Evolutionary conservation across 2,797 vertebrate species (phyloP).

Genomic region (Anguilla megastoma): DNA sequence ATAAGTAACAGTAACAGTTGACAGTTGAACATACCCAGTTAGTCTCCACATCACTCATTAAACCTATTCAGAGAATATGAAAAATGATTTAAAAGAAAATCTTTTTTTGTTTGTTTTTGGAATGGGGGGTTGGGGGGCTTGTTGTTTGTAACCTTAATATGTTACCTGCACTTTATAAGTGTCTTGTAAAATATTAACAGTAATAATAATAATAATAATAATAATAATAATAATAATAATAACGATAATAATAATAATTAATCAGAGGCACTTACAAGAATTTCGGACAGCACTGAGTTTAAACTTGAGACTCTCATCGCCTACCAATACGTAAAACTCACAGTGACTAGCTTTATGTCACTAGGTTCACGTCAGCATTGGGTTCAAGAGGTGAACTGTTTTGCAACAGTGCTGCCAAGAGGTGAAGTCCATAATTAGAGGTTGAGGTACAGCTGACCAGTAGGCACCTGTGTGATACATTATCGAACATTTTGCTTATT

Average conservation of each 20-base stretch:
- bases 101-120: too few species aligned
- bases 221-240: too few species aligned
- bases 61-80: neutral
- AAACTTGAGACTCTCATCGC: neutral
- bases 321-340: neutral
- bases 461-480: neutral
- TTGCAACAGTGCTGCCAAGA: neutral
- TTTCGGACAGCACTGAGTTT: neutral
- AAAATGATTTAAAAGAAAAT: neutral
- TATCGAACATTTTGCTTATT: neutral
- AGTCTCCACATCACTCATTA: neutral
- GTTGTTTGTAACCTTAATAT: too few species aligned
- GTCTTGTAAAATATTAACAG: too few species aligned
- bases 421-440: neutral
- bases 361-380: neutral
- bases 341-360: too few species aligned
- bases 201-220: too few species aligned
- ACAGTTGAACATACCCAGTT: neutral
- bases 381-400: neutral
- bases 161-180: too few species aligned
- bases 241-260: neutral
- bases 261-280: neutral
- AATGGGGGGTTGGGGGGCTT: too few species aligned
- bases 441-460: neutral
- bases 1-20: neutral